phyloP scores from a whole-genome alignment of 2,888 invertebrate genomes.

The Calliphora vomitoria region DNA sequence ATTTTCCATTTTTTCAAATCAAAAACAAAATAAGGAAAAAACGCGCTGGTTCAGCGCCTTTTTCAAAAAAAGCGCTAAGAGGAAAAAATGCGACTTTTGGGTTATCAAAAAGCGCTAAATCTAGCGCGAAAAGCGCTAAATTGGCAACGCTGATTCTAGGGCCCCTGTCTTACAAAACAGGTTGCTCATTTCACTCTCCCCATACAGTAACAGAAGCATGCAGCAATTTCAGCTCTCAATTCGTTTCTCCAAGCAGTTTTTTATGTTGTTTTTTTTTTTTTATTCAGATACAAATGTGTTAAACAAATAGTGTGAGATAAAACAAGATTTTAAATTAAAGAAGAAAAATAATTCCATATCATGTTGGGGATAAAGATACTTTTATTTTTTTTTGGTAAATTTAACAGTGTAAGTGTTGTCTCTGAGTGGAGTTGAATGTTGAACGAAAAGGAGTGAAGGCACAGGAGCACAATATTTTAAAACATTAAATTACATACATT shows the following conservation, averaged over 20 bases:
- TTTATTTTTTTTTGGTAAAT: neutral
- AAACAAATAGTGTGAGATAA: slow-evolving; percentile 47
- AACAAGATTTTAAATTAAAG: slow-evolving; percentile 49
- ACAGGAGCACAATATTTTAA: slow-evolving; percentile 8
- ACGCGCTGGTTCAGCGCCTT: too few species aligned
- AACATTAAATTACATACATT: neutral
- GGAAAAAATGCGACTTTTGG: too few species aligned
- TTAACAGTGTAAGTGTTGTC: slow-evolving; percentile 14
- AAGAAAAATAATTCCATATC: slow-evolving; percentile 12
- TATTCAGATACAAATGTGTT: slow-evolving; percentile 18
- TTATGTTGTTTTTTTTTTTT: neutral
- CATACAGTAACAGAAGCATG: neutral
- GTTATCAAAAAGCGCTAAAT: too few species aligned
- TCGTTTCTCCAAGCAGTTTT: slow-evolving; percentile 48
- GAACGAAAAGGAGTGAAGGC: slow-evolving; percentile 7
- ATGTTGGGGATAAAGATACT: slow-evolving; percentile 3
- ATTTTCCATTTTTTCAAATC: too few species aligned
- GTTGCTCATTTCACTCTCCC: slow-evolving; percentile 13
- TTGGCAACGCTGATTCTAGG: too few species aligned
- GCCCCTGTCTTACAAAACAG: slow-evolving; percentile 18
- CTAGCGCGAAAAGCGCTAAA: too few species aligned
- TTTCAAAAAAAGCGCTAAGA: too few species aligned
- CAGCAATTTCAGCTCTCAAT: slow-evolving; percentile 19
- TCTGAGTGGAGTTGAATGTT: neutral
- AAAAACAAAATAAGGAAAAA: too few species aligned